Conservation (phyloP, 2,888 invertebrate species). For the Cloeon dipterum region DNA sequence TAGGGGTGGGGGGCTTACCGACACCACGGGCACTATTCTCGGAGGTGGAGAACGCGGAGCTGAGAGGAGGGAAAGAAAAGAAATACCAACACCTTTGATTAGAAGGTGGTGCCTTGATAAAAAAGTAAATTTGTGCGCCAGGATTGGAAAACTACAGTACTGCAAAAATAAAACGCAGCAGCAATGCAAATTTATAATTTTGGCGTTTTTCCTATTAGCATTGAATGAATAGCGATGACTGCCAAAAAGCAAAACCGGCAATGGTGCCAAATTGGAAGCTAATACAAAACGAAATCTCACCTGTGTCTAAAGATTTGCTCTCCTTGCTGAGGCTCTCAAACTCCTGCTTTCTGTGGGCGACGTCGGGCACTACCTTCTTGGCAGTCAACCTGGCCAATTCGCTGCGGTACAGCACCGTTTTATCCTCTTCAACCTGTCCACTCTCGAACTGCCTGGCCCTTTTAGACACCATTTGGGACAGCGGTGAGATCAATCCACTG, state of each 20-base stretch:
- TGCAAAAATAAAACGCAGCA: too few relatives aligned
- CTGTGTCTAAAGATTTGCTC: constrained; percentile 29
- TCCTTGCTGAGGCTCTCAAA: constrained; percentile 32
- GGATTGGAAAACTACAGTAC: too few relatives aligned
- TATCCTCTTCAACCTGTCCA: constrained; percentile 30
- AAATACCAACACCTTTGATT: too few relatives aligned
- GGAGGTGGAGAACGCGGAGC: not conserved
- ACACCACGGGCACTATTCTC: constrained; percentile 1
- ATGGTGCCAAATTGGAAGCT: too few relatives aligned
- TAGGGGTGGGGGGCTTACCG: constrained; percentile 4
- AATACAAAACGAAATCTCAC: constrained; percentile 13
- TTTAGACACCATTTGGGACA: constrained; percentile 39
- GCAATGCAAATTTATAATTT: too few relatives aligned
- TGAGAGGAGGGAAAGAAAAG: constrained; percentile 2
- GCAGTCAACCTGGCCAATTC: constrained; percentile 25
- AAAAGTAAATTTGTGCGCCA: too few relatives aligned
- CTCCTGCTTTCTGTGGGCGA: constrained; percentile 45
- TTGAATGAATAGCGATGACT: too few relatives aligned
- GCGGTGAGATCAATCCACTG: too few relatives aligned
- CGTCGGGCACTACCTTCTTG: constrained; percentile 46
- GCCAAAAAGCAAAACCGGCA: too few relatives aligned
- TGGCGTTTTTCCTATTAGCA: too few relatives aligned
- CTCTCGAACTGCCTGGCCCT: constrained; percentile 51
- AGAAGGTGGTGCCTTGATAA: too few relatives aligned
- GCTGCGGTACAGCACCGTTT: constrained; percentile 12